Conservation (phyloP, 1,140 invertebrate genomes). For the Argopecten irradians region DNA sequence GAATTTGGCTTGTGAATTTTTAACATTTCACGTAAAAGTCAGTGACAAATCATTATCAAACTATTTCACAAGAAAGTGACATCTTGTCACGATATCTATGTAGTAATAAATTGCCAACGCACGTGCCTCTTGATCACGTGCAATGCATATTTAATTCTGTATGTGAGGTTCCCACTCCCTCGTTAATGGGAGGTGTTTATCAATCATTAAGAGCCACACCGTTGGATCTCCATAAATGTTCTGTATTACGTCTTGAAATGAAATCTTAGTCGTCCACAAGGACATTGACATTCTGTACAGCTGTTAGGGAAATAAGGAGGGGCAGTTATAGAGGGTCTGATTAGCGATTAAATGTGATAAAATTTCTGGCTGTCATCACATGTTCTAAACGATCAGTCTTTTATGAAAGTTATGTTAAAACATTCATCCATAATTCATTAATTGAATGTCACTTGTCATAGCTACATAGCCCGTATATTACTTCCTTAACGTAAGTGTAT, state of each 20-base stretch:
- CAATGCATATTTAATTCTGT: not conserved
- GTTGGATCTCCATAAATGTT: not conserved
- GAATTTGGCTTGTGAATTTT: too few relatives aligned
- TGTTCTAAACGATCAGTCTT: not conserved
- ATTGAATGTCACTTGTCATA: not conserved
- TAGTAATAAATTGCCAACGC: not conserved
- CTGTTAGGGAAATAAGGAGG: not conserved
- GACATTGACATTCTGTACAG: not conserved
- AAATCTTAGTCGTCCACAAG: not conserved
- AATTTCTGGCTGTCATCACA: not conserved
- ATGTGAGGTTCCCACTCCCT: too few relatives aligned
- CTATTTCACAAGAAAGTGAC: not conserved
- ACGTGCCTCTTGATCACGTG: not conserved
- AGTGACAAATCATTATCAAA: not conserved
- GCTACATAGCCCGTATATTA: not conserved
- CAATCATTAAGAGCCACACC: not conserved
- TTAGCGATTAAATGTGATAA: not conserved
- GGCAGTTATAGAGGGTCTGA: not conserved
- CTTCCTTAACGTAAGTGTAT: too few relatives aligned
- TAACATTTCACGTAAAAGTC: not conserved
- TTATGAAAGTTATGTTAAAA: slow-evolving; percentile 1
- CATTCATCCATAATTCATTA: slow-evolving; percentile 4
- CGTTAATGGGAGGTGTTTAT: not conserved
- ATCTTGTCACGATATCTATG: not conserved
- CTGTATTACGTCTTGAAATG: not conserved